Conservation (phyloP, 2,113 vertebrate genomes). For the Cariama cristata region DNA sequence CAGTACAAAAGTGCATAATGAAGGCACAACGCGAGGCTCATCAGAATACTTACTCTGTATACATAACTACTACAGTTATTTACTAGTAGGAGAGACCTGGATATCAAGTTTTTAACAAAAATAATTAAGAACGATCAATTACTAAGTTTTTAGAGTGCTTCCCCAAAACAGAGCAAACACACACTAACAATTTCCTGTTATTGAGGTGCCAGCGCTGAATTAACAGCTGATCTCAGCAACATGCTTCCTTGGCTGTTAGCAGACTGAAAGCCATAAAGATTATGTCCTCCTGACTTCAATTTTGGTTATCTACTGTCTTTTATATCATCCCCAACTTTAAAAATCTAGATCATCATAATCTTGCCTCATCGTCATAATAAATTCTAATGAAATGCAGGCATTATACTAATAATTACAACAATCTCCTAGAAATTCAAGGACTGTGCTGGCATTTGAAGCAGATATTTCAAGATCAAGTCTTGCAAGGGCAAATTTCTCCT, state of each 20-base stretch:
- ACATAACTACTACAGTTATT: not conserved
- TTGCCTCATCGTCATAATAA: not conserved
- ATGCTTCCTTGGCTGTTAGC: not conserved
- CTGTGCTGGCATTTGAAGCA: not conserved
- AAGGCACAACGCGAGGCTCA: not conserved
- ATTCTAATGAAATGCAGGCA: not conserved
- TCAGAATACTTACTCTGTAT: not conserved
- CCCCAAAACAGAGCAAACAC: not conserved
- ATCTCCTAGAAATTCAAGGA: not conserved
- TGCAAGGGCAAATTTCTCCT: not conserved
- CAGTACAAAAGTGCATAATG: not conserved
- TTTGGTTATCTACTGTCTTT: not conserved
- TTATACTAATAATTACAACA: not conserved
- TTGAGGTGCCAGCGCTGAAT: not conserved
- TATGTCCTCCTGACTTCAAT: not conserved
- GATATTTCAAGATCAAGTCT: not conserved
- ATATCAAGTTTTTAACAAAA: not conserved
- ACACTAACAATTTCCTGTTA: not conserved
- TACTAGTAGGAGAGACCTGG: not conserved
- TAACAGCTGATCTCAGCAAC: constrained; percentile 14
- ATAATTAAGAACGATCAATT: not conserved
- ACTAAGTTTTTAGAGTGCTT: not conserved
- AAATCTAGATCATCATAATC: not conserved
- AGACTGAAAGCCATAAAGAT: not conserved
- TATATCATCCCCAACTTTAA: not conserved